These are phyloP conservation scores for Sylvietta virens DNA, from an alignment of 2,113 vertebrate genomes.

Conservation along the genomic window DNA sequence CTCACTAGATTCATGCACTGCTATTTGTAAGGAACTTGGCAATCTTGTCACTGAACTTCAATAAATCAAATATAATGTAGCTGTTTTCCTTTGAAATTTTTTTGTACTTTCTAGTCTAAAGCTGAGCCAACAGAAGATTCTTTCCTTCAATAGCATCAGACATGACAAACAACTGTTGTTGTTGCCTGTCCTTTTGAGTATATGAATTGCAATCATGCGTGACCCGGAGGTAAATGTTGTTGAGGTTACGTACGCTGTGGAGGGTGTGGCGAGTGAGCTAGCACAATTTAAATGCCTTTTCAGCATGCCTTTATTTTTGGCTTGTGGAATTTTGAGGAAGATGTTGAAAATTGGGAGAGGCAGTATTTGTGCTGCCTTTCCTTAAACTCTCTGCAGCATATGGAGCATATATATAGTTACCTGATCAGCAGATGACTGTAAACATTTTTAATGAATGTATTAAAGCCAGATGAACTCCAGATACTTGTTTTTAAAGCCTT, in stretches of 20 bases:
- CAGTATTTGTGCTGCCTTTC: neutral
- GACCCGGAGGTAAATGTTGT: neutral
- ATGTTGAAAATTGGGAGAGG: neutral
- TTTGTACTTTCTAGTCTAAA: neutral
- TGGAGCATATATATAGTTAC: neutral
- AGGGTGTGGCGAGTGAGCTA: neutral
- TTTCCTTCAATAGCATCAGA: neutral
- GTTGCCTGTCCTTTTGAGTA: neutral
- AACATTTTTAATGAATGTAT: neutral
- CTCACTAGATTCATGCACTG: neutral
- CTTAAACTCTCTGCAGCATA: neutral
- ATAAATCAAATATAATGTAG: neutral
- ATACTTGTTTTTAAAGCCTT: neutral
- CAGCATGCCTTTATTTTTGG: neutral
- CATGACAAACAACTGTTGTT: neutral
- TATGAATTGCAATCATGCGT: neutral
- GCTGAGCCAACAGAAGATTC: neutral
- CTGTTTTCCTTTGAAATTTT: conserved; percentile 24
- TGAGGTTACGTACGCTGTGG: neutral
- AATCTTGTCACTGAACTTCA: neutral
- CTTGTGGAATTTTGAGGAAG: neutral
- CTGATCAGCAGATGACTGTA: neutral
- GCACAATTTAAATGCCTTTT: neutral
- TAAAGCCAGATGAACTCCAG: neutral
- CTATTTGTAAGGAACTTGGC: conserved; percentile 2